Base-by-base conservation (phyloP, 2,797 vertebrate species). In the Pachyuromys duprasi region DNA sequence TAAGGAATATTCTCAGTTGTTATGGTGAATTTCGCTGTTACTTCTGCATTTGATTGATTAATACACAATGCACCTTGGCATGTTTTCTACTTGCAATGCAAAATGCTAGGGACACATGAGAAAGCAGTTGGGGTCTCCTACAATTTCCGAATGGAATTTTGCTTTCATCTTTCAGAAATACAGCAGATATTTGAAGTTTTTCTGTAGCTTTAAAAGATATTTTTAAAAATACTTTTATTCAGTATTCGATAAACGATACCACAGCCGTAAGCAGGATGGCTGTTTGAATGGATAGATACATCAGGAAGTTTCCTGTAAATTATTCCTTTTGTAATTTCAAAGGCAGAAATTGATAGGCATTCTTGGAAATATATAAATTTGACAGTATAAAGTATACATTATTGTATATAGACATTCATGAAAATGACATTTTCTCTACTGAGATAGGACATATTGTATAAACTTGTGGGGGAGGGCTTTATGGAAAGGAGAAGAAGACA, bases 11-110 rank as follows among this genome's bases (percentile, higher is more conserved):
- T 96, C 90, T 97, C 90, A 39, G 96, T 96, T 98, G 93, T 97
- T 98, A 96, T 96, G 93, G 45, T 96, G 97, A 96, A 96, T 98
- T 98, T 97, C 97, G 93, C 94, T 97, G 97, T 97, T 97, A 96
- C 95, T 98, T 97, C 96, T 98, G 97, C 97, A 95, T 98, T 98
- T 98, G 98, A 99, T 98, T 98, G 98, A 98, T 98, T 98, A 99
- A 98, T 97, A 97, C 91, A 95, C 98, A 98, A 98, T 98, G 89
- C 84, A 98, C 96, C 94, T 97, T 98, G 98, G 96, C 98, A 96
- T 97, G 97, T 98, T 98, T 98, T 95, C 97, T 98, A 97, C 95
- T 98, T 98, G 95, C 83, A 98, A 98, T 98, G 98, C 98, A 98
- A 98, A 98, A 98, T 65, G 90, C 96, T 96, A 78, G 80, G 93